Evolutionary conservation across 2,113 vertebrate species (phyloP).

Genomic region (Morone chrysops): DNA sequence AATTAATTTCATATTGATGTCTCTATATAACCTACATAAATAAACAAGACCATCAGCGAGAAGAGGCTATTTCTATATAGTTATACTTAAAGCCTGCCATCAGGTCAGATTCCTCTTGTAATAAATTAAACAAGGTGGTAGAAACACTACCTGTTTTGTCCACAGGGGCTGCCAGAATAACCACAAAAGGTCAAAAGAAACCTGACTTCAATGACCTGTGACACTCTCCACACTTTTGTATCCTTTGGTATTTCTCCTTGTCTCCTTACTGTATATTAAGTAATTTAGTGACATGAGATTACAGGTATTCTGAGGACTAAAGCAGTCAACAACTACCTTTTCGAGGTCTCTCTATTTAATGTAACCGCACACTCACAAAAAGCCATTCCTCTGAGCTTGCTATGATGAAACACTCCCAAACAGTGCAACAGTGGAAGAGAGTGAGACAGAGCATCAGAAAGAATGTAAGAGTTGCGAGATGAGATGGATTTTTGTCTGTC

Average conservation of each 20-base stretch:
- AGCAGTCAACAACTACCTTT: constrained; percentile 28
- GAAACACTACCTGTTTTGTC: no score
- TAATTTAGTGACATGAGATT: constrained; percentile 39
- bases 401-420: constrained; percentile 8
- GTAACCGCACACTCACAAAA: constrained; percentile 2
- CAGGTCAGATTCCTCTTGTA: no score
- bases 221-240: background rate
- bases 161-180: no score
- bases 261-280: background rate
- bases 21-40: no score
- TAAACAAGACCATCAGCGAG: no score
- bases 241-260: background rate
- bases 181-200: background rate
- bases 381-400: constrained; percentile 10
- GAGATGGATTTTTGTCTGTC: constrained; percentile 73
- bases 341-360: constrained; percentile 27
- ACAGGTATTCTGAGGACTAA: constrained; percentile 12
- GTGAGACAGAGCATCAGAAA: constrained; percentile 41
- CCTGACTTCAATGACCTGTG: background rate
- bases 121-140: no score
- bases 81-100: no score
- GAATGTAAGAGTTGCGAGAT: constrained; percentile 42
- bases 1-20: no score
- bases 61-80: no score
- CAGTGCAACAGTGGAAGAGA: background rate